phyloP scores from a whole-genome alignment of 64 coral and sea anemone genomes.

The Dendronephthya gigantea region DNA sequence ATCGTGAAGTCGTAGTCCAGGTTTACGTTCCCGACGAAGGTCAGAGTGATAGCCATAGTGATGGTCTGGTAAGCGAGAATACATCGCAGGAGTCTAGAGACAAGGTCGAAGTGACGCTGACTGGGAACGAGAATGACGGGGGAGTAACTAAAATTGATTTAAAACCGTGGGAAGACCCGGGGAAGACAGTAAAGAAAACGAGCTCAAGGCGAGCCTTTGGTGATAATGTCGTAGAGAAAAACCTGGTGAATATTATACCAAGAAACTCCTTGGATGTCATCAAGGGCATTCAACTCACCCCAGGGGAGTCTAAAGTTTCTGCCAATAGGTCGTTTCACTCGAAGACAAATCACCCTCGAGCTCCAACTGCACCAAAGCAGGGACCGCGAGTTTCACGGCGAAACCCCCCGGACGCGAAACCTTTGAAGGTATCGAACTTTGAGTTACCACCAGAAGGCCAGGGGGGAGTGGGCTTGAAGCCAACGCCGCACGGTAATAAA shows the following conservation, averaged over 20 bases:
- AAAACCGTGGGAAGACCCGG: not conserved
- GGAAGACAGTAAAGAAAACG: not conserved
- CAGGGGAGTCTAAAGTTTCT: not conserved
- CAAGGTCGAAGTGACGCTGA: not conserved
- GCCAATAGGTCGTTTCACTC: not conserved
- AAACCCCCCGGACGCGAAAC: not conserved
- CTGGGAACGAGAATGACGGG: not conserved
- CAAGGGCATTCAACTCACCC: not conserved
- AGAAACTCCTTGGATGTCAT: not conserved
- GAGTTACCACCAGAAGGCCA: not conserved
- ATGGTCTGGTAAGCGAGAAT: not conserved
- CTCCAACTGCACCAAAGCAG: not conserved
- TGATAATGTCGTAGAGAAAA: not conserved
- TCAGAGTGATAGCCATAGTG: not conserved
- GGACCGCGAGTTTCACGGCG: not conserved
- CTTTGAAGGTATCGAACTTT: not conserved
- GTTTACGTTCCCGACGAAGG: not conserved
- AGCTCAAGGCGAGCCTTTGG: not conserved
- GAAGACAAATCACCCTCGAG: not conserved
- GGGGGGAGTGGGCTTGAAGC: not conserved
- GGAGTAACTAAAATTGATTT: not conserved
- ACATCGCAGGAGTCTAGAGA: not conserved
- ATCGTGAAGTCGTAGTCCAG: not conserved
- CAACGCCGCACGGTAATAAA: not conserved
- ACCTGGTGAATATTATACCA: not conserved